phyloP scores from a whole-genome alignment of 2,113 vertebrate genomes.

The Charadrius vociferus region DNA sequence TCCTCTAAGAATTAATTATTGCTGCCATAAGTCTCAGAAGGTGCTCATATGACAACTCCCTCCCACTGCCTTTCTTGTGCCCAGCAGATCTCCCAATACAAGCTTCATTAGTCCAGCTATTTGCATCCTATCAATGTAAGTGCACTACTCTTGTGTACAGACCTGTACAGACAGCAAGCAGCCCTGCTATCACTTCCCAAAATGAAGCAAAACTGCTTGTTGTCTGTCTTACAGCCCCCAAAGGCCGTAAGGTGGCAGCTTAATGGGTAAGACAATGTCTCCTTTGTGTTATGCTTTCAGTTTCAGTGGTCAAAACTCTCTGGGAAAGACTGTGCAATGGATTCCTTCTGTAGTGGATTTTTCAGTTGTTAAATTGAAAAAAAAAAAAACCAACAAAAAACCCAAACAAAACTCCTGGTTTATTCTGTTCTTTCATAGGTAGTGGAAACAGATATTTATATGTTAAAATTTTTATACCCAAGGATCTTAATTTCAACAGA shows the following conservation, averaged over 20 bases:
- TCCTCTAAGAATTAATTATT: not conserved
- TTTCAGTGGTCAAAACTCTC: constrained; percentile 41
- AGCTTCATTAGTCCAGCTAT: not conserved
- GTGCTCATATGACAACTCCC: not conserved
- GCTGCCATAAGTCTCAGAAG: not conserved
- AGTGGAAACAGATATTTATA: constrained; percentile 29
- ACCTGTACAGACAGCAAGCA: not conserved
- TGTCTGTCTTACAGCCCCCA: not conserved
- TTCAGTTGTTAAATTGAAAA: not conserved
- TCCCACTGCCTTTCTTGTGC: not conserved
- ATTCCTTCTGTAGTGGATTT: not conserved
- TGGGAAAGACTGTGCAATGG: not conserved
- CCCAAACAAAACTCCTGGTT: not conserved
- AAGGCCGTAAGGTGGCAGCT: not conserved
- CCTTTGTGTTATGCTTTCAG: not conserved
- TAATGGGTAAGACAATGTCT: not conserved
- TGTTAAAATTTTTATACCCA: constrained; percentile 33
- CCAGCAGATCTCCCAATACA: not conserved
- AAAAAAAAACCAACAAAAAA: no score
- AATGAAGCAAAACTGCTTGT: not conserved
- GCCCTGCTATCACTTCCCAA: not conserved
- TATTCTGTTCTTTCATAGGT: constrained; percentile 62
- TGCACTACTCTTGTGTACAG: not conserved
- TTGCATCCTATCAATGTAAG: not conserved
- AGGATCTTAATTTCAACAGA: constrained; percentile 40